Evolutionary conservation across 92 coral and sea anemone genomes (phyloP).

Genomic region (Bergia sp.): DNA sequence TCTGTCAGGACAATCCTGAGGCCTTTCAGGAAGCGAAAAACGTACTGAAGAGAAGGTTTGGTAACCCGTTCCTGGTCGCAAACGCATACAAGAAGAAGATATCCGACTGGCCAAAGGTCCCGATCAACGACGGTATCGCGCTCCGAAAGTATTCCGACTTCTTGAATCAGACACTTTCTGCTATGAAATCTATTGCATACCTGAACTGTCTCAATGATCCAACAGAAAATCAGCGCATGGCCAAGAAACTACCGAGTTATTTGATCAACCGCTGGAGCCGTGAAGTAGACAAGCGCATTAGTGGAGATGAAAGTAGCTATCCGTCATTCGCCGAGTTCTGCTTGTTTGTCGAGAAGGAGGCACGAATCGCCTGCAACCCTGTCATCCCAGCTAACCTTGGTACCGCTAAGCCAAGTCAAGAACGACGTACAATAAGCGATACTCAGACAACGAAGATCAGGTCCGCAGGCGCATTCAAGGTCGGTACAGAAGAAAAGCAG

Average conservation of each 20-base stretch:
- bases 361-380: conserved; percentile 43
- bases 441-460: conserved; percentile 21
- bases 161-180: conserved; percentile 30
- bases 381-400: conserved; percentile 23
- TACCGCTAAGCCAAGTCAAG: conserved; percentile 17
- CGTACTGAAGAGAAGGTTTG: background rate
- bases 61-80: conserved; percentile 1
- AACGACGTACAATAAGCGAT: conserved; percentile 10
- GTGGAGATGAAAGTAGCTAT: conserved; percentile 35
- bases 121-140: conserved; percentile 38
- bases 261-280: conserved; percentile 28
- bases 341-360: conserved; percentile 44
- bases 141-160: conserved; percentile 46
- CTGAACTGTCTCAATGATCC: conserved; percentile 34
- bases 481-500: conserved; percentile 15
- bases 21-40: background rate
- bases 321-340: conserved; percentile 52
- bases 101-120: conserved; percentile 44
- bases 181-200: conserved; percentile 36
- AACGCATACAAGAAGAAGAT: conserved; percentile 16
- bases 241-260: conserved; percentile 34
- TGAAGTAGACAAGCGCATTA: conserved; percentile 24
- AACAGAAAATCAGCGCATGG: conserved; percentile 39
- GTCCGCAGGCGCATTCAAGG: background rate
- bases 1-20: conserved; percentile 17